Percentiles rank a stretch among this genome's conserved stretches.
Evolutionary conservation across 2,113 vertebrate species (phyloP).

Genomic region (Myiopsitta monachus): DNA sequence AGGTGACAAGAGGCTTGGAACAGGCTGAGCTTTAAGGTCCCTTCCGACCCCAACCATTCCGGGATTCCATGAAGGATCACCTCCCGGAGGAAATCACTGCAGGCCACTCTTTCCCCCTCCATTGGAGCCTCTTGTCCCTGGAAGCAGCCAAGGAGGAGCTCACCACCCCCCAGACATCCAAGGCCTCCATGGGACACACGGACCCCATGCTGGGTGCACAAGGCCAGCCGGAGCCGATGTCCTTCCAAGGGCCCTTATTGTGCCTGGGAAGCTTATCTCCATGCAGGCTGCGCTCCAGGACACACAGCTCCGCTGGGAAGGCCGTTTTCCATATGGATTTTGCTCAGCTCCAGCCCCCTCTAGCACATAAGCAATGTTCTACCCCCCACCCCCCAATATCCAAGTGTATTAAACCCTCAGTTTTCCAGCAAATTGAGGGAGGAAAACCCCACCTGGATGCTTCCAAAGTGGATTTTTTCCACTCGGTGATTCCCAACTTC

Average conservation of each 20-base stretch:
- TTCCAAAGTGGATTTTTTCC: background rate
- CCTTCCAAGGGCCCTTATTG: background rate
- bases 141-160: accelerated
- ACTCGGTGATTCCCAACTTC: background rate
- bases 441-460: background rate
- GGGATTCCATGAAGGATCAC: accelerated
- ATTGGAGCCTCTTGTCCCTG: background rate
- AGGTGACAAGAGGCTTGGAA: too few relatives aligned
- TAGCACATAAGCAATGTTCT: background rate
- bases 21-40: background rate
- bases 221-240: background rate
- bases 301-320: background rate
- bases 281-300: background rate
- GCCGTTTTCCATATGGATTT: background rate
- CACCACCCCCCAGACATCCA: background rate
- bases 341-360: background rate
- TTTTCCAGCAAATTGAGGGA: accelerated
- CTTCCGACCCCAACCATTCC: background rate
- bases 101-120: background rate
- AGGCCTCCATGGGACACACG: background rate
- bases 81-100: background rate
- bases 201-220: too few relatives aligned
- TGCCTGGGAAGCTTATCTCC: background rate
- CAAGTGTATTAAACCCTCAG: accelerated
- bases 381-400: too few relatives aligned